phyloP scores from a whole-genome alignment of 2,888 invertebrate genomes.

The Machimus atricapillus region DNA sequence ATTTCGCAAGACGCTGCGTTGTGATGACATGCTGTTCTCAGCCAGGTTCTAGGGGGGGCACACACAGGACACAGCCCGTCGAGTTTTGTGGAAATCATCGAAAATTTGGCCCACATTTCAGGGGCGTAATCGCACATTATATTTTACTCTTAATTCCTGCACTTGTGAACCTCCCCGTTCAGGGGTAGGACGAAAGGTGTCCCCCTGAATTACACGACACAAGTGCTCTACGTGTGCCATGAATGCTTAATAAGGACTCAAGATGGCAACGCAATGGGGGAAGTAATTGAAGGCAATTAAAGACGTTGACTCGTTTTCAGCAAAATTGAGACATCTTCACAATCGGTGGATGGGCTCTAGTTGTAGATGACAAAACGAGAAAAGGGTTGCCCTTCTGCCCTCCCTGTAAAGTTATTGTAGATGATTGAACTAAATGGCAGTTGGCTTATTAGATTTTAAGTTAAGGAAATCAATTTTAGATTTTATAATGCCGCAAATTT shows the following conservation, averaged over 20 bases:
- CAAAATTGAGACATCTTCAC: background rate
- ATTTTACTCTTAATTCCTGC: background rate
- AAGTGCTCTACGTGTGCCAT: background rate
- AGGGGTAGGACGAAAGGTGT: background rate
- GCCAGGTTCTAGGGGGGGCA: background rate
- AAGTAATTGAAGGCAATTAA: background rate
- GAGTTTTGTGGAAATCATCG: background rate
- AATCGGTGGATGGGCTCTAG: background rate
- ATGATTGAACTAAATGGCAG: background rate
- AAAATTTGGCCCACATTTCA: background rate
- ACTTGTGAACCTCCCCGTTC: background rate
- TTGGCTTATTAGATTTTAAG: background rate
- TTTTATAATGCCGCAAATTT: too few species aligned
- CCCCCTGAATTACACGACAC: background rate
- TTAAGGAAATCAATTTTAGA: background rate
- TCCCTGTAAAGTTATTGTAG: background rate
- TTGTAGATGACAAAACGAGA: background rate
- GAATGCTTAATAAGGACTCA: background rate
- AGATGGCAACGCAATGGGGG: background rate
- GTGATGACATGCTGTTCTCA: background rate
- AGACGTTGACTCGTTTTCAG: background rate
- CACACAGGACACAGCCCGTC: too few species aligned
- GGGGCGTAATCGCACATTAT: background rate
- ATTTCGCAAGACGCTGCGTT: background rate
- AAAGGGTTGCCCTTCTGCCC: background rate